Evolutionary conservation across 53 echinoderm and acorn worm genomes (phyloP).

Genomic region (Temnopleurus reevesii): DNA sequence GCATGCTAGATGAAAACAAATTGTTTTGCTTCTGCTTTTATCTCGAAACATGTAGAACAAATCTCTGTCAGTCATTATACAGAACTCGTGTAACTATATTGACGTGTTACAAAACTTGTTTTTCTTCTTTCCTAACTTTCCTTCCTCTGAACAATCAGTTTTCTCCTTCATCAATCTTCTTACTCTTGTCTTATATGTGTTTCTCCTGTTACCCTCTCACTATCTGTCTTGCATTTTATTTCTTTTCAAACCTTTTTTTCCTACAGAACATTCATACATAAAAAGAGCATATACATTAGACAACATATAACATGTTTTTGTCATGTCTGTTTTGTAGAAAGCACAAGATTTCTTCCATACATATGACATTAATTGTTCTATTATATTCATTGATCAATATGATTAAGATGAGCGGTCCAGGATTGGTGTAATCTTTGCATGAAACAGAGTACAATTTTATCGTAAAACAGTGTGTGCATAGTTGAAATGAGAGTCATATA

Average conservation of each 20-base stretch:
- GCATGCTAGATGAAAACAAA: not conserved
- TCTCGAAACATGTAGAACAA: slow-evolving; percentile 17
- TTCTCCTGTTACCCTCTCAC: not conserved
- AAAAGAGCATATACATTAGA: not conserved
- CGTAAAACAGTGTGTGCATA: slow-evolving; percentile 46
- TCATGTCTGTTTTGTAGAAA: slow-evolving; percentile 5
- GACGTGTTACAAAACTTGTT: too few species aligned
- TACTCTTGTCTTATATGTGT: not conserved
- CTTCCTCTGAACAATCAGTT: not conserved
- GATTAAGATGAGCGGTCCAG: not conserved
- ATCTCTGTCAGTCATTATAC: not conserved
- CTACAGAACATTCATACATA: not conserved
- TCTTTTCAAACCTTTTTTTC: not conserved
- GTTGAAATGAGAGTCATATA: not conserved
- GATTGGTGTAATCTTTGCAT: slow-evolving; percentile 39
- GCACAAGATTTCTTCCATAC: slow-evolving; percentile 48
- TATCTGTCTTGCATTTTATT: not conserved
- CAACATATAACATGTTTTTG: slow-evolving; percentile 7
- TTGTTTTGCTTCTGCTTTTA: slow-evolving; percentile 15
- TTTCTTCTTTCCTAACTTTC: not conserved
- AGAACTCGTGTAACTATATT: too few species aligned
- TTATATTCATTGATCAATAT: slow-evolving; percentile 11
- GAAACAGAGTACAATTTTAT: slow-evolving; percentile 25
- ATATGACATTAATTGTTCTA: not conserved
- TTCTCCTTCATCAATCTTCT: not conserved